Percentiles rank a stretch among this genome's conserved stretches.
These are phyloP conservation scores for Nestor notabilis DNA, from an alignment of 2,113 vertebrate species.

Conservation along the genomic window DNA sequence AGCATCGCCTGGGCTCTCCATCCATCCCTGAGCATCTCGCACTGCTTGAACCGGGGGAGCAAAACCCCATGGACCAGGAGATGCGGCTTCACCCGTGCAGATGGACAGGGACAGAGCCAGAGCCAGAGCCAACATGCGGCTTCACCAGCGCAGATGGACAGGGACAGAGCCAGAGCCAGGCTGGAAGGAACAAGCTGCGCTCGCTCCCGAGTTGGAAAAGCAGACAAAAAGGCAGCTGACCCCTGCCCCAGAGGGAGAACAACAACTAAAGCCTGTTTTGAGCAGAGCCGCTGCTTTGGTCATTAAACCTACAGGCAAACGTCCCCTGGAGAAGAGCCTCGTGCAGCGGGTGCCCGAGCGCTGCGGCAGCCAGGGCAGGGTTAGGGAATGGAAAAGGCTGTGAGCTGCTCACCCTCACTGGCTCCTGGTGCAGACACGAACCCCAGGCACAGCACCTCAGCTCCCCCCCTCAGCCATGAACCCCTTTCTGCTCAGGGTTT, in stretches of 20 bases:
- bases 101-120: neutral
- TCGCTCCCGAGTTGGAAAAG: fast-evolving
- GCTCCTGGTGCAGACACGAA: neutral
- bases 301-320: neutral
- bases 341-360: fast-evolving
- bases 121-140: neutral
- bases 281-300: neutral
- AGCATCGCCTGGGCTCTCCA: neutral
- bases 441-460: neutral
- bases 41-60: neutral
- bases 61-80: neutral
- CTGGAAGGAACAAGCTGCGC: neutral
- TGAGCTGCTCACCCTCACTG: neutral
- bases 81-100: neutral
- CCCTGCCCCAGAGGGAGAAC: neutral
- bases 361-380: neutral
- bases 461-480: neutral
- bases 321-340: neutral
- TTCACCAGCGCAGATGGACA: neutral
- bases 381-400: neutral
- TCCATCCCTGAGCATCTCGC: neutral
- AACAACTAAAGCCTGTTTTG: neutral
- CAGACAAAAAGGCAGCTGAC: neutral
- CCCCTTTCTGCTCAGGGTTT: neutral
- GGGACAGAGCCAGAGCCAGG: neutral